Conservation (phyloP, 1,140 invertebrate genomes). For the Drosophila leontia region DNA sequence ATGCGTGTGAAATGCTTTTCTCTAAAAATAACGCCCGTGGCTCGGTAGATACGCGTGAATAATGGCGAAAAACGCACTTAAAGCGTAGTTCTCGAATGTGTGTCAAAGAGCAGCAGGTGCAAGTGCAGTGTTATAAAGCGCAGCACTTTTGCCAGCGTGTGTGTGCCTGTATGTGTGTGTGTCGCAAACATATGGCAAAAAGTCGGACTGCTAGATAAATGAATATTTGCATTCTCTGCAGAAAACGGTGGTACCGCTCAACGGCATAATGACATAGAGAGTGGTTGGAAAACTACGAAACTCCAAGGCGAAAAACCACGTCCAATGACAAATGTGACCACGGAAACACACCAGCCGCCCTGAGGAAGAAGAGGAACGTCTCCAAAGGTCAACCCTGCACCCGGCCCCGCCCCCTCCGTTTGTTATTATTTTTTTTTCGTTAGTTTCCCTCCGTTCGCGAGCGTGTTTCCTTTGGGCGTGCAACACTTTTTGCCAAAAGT, state of each 20-base stretch:
- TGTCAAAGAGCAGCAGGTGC: constrained; percentile 72
- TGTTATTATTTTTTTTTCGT: constrained; percentile 37
- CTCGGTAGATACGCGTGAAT: constrained; percentile 38
- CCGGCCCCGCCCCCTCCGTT: constrained; percentile 14
- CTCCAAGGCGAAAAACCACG: constrained; percentile 2
- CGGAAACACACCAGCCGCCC: constrained; percentile 49
- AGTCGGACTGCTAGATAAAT: constrained; percentile 20
- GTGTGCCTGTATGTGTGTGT: constrained; percentile 26
- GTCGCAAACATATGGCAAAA: constrained; percentile 70
- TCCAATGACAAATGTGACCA: constrained; percentile 69
- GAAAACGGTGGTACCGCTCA: constrained; percentile 38
- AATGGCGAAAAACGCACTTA: constrained; percentile 33
- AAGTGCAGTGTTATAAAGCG: constrained; percentile 66
- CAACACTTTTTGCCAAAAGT: constrained; percentile 67
- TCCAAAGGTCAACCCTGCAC: constrained; percentile 36
- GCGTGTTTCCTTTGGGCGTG: constrained; percentile 69
- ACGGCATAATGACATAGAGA: constrained; percentile 18
- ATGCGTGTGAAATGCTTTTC: constrained; percentile 19
- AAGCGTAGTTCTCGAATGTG: constrained; percentile 69
- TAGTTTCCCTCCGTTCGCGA: constrained; percentile 57
- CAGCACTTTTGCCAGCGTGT: constrained; percentile 23
- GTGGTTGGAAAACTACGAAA: constrained; percentile 2
- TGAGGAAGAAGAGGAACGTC: constrained; percentile 43
- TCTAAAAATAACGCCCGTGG: constrained; percentile 45
- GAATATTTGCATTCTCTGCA: constrained; percentile 58